A percentile compares a stretch with the other conserved stretches of the same genome.
Conservation (phyloP, 2,113 vertebrate species). For the Odobenus rosmarus region DNA sequence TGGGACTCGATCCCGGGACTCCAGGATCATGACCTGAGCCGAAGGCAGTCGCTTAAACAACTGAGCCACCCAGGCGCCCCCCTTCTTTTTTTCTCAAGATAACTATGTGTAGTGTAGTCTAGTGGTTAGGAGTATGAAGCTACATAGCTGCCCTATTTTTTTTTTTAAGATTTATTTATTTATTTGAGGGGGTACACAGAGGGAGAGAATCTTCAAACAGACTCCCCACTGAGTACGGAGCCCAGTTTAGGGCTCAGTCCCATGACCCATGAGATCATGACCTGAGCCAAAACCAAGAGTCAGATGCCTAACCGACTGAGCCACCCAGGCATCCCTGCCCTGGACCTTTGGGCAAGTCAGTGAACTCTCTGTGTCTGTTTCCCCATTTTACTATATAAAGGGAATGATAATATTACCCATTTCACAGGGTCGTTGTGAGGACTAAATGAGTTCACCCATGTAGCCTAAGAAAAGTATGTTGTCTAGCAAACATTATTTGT, state of each 20-base stretch:
- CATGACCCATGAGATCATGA: neutral
- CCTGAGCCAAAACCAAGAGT: neutral
- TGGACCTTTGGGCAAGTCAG: neutral
- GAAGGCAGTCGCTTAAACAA: too few species aligned
- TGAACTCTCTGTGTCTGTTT: neutral
- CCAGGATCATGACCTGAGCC: too few species aligned
- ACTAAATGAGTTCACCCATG: neutral
- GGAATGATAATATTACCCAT: neutral
- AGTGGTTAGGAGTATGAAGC: neutral
- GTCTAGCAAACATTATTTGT: neutral
- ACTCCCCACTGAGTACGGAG: neutral
- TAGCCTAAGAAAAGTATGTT: neutral
- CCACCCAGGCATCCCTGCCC: neutral
- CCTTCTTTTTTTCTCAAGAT: neutral
- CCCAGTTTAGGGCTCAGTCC: neutral
- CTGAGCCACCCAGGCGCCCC: too few species aligned
- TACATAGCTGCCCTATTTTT: neutral
- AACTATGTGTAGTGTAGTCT: neutral
- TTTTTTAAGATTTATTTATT: neutral
- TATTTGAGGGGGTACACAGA: neutral
- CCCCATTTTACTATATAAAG: neutral
- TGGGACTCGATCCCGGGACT: too few species aligned
- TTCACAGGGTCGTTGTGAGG: neutral
- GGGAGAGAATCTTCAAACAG: neutral
- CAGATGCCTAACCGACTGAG: neutral